Base-by-base conservation (phyloP, 2,888 invertebrate species). In the Auanema freiburgensis region DNA sequence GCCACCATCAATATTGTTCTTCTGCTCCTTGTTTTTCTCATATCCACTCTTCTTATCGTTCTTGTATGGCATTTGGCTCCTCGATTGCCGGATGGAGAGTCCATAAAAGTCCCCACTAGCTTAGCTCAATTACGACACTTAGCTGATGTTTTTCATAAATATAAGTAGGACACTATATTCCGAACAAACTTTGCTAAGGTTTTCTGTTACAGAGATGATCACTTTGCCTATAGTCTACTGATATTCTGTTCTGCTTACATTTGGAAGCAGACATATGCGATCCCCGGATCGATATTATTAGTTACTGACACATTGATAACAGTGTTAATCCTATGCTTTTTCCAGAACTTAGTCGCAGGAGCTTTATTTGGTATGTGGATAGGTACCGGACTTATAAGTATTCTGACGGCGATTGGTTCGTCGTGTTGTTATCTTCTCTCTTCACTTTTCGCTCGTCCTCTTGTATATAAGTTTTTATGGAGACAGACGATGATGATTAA, bases 201-300 rank as follows among this genome's bases (percentile, higher is more conserved):
- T 50, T 10, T 50, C 18, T 1, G 1, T 50, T 57, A 12, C 72
- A 84, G 85, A 63, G 68, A 81, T 18, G 80, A 84, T 25, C 85
- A 87, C 72, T 80, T 83, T 56, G 50, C 73, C 10, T 87, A 86
- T 78, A 86, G 87, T 3, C 60, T 87, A 2, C 24, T 86, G 1
- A 79, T 88, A 2, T 88, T 87, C 80, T 84, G 84, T 46, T 83
- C 84, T 59, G 87, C 87, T 1, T 88, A 88, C 75, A 71, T 88
- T 33, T 88, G 87, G 83, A 88, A 88, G 76, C 88, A 88, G 79
- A 84, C 87, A 10, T 88, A 88, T 83, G 87, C 87, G 44, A 87
- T 88, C 65, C 88, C 88, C 52, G 88, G 88, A 21, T 88, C 88
- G 25, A 87, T 87, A 44, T 86, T 88, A 66, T 74, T 88, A 85